Conservation (phyloP, 2,113 vertebrate species). For the Spheniscus mendiculus region DNA sequence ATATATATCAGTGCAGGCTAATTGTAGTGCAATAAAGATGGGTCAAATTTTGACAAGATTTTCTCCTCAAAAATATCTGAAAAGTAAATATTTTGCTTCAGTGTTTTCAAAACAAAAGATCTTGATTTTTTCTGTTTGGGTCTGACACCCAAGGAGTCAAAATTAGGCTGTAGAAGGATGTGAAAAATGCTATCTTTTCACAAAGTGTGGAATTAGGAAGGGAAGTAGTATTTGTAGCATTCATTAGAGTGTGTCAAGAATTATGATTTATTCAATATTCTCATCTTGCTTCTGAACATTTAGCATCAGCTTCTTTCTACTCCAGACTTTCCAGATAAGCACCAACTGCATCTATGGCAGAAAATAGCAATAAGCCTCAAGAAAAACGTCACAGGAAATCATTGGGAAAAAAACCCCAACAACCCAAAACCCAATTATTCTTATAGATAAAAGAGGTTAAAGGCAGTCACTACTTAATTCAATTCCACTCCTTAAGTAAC, state of each 20-base stretch:
- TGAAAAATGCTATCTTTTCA: background rate
- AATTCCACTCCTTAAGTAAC: background rate
- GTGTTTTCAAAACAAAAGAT: background rate
- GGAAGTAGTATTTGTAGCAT: background rate
- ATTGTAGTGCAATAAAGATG: background rate
- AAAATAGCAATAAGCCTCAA: background rate
- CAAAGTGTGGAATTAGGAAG: background rate
- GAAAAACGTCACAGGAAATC: background rate
- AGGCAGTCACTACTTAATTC: background rate
- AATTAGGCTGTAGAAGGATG: background rate
- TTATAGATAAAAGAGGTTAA: background rate
- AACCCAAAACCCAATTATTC: background rate
- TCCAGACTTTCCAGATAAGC: background rate
- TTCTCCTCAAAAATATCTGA: background rate
- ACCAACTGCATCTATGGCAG: background rate
- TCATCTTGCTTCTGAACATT: background rate
- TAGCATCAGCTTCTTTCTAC: background rate
- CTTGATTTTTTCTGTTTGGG: background rate
- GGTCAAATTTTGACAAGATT: background rate
- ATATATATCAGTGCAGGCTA: background rate
- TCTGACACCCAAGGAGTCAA: background rate
- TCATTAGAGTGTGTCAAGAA: background rate
- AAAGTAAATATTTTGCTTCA: background rate
- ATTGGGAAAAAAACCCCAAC: accelerated
- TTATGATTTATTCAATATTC: background rate